These are phyloP conservation scores for Pseudorectes ferrugineus DNA, from an alignment of 2,113 vertebrate genomes.

Conservation along the genomic window DNA sequence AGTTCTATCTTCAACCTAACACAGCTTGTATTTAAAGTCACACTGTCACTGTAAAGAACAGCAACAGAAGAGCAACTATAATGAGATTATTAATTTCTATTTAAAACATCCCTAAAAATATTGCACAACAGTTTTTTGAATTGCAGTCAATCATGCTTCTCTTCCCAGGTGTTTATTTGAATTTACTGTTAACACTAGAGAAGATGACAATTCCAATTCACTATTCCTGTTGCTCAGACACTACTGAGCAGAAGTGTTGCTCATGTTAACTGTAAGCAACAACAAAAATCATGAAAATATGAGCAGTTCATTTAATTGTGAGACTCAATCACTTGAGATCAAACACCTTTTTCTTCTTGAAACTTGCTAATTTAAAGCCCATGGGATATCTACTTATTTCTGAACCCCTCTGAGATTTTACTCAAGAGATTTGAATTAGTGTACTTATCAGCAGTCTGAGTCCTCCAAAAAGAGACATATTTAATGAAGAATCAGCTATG, in stretches of 20 bases:
- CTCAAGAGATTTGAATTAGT: not conserved
- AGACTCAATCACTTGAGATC: not conserved
- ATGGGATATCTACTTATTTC: not conserved
- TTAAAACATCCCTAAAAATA: not conserved
- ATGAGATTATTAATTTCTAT: not conserved
- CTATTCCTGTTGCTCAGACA: not conserved
- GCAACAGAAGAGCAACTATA: not conserved
- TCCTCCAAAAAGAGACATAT: not conserved
- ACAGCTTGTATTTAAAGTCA: not conserved
- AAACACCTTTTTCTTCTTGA: not conserved
- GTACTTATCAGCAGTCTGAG: not conserved
- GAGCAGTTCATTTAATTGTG: not conserved
- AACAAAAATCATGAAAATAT: not conserved
- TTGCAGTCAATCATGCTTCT: not conserved
- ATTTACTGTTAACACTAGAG: not conserved
- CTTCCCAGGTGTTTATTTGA: not conserved
- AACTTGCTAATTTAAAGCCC: not conserved
- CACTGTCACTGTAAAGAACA: not conserved
- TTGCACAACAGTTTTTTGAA: not conserved
- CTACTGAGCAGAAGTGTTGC: not conserved
- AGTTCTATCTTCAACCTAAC: not conserved
- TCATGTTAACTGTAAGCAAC: not conserved
- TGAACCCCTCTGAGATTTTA: not conserved
- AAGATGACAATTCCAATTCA: not conserved
- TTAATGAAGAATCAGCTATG: not conserved